Evolutionary conservation across 2,797 vertebrate species (phyloP), one percentile per base, ranked within the genome.

Genomic region (Falco naumanni): DNA sequence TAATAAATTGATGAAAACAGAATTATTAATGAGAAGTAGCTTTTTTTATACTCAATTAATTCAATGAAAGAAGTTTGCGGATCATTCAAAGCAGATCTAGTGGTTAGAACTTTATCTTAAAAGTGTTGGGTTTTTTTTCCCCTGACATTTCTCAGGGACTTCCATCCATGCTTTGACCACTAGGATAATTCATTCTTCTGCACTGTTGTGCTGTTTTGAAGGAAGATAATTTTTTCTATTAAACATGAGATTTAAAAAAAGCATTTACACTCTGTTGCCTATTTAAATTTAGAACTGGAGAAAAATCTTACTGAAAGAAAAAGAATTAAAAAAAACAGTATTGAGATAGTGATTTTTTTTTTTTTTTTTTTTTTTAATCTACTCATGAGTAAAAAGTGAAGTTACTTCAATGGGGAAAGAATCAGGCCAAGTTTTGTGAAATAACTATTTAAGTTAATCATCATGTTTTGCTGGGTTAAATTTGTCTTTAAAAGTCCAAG

Each of bases 31-130:
- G 9, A 48, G 8, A 45, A 45, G 11, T 13, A 37, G 20, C 7
- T 91, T 34, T 37, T 39, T 43, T 60, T 6, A 91, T 20, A 96
- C 54, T 94, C 87, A 96, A 13, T 87, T 70, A 80, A 86, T 85
- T 54, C 83, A 72, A 56, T 91, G 71, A 95, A 94, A 83, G 47
- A 84, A 78, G 57, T 80, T 59, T 93, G 71, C 12, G 85, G 87
- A 50, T 10, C 5, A 76, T 33, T 31, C 83, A 37, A 18, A 91
- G 64, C 87, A 88, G 90, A 80, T 85, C 57, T 87, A 45, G 16
- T 19, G 3, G 14, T 31, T 48, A 34, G 34, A 11, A 45, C 21
- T 28, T 28, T 21, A 39, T 4, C 64, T 59, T 65, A 39, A 39
- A 7, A 28, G 37, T 37, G 37, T 37, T 37, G 37, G 37, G 37